These are phyloP conservation scores for Melanophora roralis DNA, from an alignment of 2,888 invertebrate species.

Conservation along the genomic window DNA sequence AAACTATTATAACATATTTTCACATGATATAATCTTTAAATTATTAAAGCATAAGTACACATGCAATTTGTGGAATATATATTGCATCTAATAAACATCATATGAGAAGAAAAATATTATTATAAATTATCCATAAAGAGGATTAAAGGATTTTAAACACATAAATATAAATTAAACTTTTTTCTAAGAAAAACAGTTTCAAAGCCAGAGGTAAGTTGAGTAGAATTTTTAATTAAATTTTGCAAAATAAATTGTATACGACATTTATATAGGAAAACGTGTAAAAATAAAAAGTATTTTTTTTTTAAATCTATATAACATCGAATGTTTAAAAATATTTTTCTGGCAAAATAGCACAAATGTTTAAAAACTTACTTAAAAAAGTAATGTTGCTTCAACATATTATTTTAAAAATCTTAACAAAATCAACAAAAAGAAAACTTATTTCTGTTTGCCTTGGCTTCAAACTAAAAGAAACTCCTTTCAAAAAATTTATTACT, in stretches of 20 bases:
- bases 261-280: too few species aligned
- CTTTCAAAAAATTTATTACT: slow-evolving; percentile 25
- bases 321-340: too few species aligned
- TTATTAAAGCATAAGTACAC: slow-evolving; percentile 57
- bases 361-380: too few species aligned
- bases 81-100: not conserved
- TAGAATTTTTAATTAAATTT: too few species aligned
- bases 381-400: too few species aligned
- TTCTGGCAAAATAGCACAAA: too few species aligned
- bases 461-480: not conserved
- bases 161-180: not conserved
- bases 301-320: too few species aligned
- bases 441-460: too few species aligned
- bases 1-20: slow-evolving; percentile 59
- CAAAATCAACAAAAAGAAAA: not conserved
- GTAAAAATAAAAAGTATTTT: too few species aligned
- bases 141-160: slow-evolving; percentile 10
- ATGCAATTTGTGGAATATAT: slow-evolving; percentile 5
- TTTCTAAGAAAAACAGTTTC: not conserved
- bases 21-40: slow-evolving; percentile 51
- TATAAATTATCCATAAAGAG: not conserved
- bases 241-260: not conserved
- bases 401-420: too few species aligned
- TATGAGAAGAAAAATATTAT: not conserved
- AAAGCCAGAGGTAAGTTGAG: too few species aligned